Conservation (phyloP, 2,797 vertebrate species). For the Sus cebifrons region DNA sequence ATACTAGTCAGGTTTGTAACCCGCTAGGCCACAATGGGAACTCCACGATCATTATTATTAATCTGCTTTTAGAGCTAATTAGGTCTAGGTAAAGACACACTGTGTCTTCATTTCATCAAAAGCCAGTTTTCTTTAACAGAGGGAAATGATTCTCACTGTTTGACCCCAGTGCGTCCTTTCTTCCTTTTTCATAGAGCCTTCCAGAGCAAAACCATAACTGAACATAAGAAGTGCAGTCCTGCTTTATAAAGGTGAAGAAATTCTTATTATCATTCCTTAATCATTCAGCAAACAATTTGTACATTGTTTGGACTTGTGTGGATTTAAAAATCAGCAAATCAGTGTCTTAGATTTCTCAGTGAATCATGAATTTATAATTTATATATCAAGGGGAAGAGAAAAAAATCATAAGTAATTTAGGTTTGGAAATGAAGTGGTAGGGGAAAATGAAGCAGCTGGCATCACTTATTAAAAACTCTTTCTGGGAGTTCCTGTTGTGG, state of each 20-base stretch:
- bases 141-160: neutral
- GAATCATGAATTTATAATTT: neutral
- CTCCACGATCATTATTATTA: no score
- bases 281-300: neutral
- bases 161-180: neutral
- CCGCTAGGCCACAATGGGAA: no score
- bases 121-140: slow-evolving; percentile 28
- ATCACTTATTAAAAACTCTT: neutral
- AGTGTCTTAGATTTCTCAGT: neutral
- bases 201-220: neutral
- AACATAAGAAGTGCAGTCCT: neutral
- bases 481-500: no score
- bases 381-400: neutral
- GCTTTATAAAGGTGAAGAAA: neutral
- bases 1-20: no score
- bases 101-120: neutral
- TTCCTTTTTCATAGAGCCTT: neutral
- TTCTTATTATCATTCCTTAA: neutral
- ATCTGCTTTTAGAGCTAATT: neutral
- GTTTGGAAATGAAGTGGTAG: neutral
- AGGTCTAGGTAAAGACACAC: neutral
- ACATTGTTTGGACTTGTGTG: neutral
- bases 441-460: neutral
- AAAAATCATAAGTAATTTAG: neutral
- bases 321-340: slow-evolving; percentile 41